phyloP scores from a whole-genome alignment of 2,113 vertebrate genomes.

The Corydoras sp. region DNA sequence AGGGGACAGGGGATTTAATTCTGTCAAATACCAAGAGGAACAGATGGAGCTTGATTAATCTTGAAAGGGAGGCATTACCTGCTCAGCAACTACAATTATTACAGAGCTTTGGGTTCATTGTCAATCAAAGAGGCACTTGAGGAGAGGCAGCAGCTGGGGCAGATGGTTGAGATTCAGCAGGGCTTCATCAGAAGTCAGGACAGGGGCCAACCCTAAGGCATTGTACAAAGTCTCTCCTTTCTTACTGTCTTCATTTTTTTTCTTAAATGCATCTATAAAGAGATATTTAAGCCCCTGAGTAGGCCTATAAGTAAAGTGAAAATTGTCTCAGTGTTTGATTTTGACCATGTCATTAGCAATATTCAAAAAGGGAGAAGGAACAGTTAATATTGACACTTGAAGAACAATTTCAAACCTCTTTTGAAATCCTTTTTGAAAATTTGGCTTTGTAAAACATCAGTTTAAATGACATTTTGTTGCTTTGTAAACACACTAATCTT shows the following conservation, averaged over 20 bases:
- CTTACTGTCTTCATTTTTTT: slow-evolving; percentile 27
- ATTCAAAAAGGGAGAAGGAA: slow-evolving; percentile 2
- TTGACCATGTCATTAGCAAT: slow-evolving; percentile 31
- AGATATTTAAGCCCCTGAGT: slow-evolving; percentile 11
- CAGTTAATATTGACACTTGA: slow-evolving; percentile 4
- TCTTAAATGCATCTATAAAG: slow-evolving; percentile 19
- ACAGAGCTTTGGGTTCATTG: slow-evolving; percentile 82
- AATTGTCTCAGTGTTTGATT: slow-evolving; percentile 26
- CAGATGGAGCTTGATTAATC: slow-evolving; percentile 85
- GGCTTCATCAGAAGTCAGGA: slow-evolving; percentile 71
- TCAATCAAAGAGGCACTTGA: slow-evolving; percentile 85
- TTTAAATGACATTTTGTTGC: too few species aligned
- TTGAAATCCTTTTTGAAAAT: too few species aligned
- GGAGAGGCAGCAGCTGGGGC: slow-evolving; percentile 84
- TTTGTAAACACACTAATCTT: too few species aligned
- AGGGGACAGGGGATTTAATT: slow-evolving; percentile 61
- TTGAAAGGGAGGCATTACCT: slow-evolving; percentile 88
- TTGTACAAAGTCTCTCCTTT: slow-evolving; percentile 1
- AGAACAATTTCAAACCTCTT: not conserved
- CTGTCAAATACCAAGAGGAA: slow-evolving; percentile 69
- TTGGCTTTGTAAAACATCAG: too few species aligned
- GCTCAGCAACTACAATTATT: slow-evolving; percentile 82
- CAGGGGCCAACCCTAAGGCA: slow-evolving; percentile 64
- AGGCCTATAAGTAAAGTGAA: not conserved
- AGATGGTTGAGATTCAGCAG: slow-evolving; percentile 87